These are phyloP conservation scores for Balaeniceps rex DNA, from an alignment of 2,113 vertebrate species.

Conservation along the genomic window DNA sequence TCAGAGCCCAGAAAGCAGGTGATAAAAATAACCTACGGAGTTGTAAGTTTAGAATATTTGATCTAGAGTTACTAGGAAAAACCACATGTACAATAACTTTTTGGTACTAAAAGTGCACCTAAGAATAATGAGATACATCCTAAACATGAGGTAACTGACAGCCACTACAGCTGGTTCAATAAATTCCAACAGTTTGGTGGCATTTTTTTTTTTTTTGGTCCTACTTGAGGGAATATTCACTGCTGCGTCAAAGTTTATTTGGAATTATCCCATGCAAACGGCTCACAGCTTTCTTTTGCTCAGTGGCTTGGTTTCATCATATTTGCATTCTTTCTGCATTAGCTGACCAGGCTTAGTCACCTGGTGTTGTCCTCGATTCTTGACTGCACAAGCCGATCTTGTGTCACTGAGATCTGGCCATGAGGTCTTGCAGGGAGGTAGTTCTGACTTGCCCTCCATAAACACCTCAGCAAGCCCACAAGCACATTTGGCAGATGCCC, in stretches of 20 bases:
- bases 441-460: conserved; percentile 26
- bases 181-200: neutral
- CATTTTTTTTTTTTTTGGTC: neutral
- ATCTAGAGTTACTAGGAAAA: neutral
- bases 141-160: neutral
- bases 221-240: neutral
- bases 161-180: neutral
- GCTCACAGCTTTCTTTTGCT: neutral
- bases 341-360: conserved; percentile 10
- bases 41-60: neutral
- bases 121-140: neutral
- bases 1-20: neutral
- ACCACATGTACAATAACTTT: neutral
- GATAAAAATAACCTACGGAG: neutral
- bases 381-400: neutral
- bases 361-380: neutral
- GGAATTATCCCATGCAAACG: neutral
- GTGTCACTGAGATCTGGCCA: neutral
- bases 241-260: neutral
- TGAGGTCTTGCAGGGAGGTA: neutral
- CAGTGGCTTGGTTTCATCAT: neutral
- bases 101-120: neutral
- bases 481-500: conserved; percentile 21
- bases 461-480: neutral
- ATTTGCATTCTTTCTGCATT: conserved; percentile 35